Base-by-base conservation (phyloP, 2,888 invertebrate genomes). In the Brenthis ino region DNA sequence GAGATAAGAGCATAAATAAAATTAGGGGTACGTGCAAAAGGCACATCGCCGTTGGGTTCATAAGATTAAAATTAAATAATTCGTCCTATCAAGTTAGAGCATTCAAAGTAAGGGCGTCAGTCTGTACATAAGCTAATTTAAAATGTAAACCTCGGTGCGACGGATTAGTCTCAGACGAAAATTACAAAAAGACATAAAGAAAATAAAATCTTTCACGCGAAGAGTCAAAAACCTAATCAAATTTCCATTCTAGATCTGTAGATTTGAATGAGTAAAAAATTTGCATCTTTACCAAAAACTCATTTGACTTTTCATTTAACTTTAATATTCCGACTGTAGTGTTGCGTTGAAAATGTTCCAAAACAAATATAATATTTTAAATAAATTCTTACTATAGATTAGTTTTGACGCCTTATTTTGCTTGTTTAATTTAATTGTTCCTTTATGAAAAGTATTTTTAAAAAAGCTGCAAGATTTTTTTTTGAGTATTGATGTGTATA, bases 291-390 rank as follows among this genome's bases (percentile, higher is more conserved):
- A 60, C 60, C 14, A 4, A 60, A 66, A 60, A 60, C 48, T 66
- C 66, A 50, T 66, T 66, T 66, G 28, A 60, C 66, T 66, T 66
- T 60, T 60, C 66, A 55, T 66, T 66, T 55, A 60, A 66, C 54
- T 66, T 60, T 66, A 55, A 66, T 66, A 47, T 60, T 54, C 66
- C 33, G 24, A 61, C 20, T 60, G 58, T 43, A 53, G 4, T 60
- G 66, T 16, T 16, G 47, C 14, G 48, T 16, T 12, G 47, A 47
- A 54, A 48, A 58, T n/a, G 47, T 66, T 57, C 54, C 54, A 48
- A 60, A 55, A 66, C 60, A 66, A 66, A 66, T 43, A 65, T 43
- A 55, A 48, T 51, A 51, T 61, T 54, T 66, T 11, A 47, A 14
- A 66, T 13, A 16, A 47, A 66, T 43, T 13, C 57, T 54, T 47